Base-by-base conservation (phyloP, 2,797 vertebrate species). In the Gadopsis marmoratus region DNA sequence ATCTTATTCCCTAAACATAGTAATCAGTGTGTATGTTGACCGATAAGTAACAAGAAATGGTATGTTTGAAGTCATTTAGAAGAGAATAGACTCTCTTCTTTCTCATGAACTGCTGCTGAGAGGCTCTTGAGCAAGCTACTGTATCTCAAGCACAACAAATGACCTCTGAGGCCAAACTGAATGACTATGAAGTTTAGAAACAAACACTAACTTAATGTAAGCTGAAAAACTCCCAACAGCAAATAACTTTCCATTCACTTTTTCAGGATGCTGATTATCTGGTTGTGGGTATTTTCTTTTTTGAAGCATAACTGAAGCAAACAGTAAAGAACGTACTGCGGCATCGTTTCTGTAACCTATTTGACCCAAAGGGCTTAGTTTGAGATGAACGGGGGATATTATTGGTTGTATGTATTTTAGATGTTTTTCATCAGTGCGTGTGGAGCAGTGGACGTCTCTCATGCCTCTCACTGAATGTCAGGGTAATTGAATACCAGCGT, bases 381-480 rank as follows among this genome's bases (percentile, higher is more conserved):
- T 35, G 33, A 10, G 21, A 41, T 29, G 23, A 48, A 50, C 7
- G 31, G 53, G 4, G 31, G 3, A 33, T 43, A 23, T 53, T 60
- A 63, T 16, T 35, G 21, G 35, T 33, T 39, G 14, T 9, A 47
- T 39, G 19, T 9, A 47, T 74, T 54, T 56, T 21, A 64, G 21
- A 67, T 80, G 71, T 60, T 62, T 80, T 86, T 71, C 35, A 58
- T 51, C 53, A 31, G 54, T 45, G 45, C n/a, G 2, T 37, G 2
- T 60, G 14, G 72, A 59, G 50, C 19, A 43, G 68, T 54, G 50
- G 4, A 54, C 53, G 14, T 84, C 45, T 33, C 53, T 43, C 0
- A 35, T 53, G 60, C 47, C 37, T 39, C 50, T 66, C n/a, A 0
- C 60, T 79, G 54, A 51, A 65, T 72, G 80, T 83, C 76, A 78